Evolutionary conservation across 2,888 invertebrate genomes (phyloP).

Genomic region (Argyresthia albistria): DNA sequence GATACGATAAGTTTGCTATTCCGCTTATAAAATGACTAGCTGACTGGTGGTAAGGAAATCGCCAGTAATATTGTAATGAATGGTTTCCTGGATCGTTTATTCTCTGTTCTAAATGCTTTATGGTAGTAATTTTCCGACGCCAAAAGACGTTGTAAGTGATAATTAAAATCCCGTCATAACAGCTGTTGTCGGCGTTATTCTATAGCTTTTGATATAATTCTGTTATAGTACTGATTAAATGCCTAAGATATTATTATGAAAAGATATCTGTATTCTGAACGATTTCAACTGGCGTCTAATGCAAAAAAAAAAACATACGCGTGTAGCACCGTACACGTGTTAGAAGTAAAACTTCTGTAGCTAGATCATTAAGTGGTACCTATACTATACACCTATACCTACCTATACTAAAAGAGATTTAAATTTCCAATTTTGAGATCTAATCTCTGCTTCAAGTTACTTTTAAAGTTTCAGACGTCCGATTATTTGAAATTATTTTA

Average conservation of each 20-base stretch:
- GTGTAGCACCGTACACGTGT: too few species aligned
- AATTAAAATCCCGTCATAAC: constrained; percentile 63
- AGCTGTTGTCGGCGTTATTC: constrained; percentile 30
- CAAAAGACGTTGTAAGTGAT: constrained; percentile 62
- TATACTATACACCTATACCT: too few species aligned
- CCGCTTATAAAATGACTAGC: background rate
- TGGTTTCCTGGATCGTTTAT: constrained; percentile 45
- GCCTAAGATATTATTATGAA: background rate
- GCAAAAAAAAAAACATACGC: too few species aligned
- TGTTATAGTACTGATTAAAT: background rate
- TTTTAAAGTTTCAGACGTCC: too few species aligned
- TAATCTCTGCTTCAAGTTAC: too few species aligned
- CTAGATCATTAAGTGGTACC: too few species aligned
- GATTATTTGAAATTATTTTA: too few species aligned
- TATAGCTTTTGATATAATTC: background rate
- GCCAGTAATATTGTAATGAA: constrained; percentile 37
- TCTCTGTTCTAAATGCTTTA: constrained; percentile 54
- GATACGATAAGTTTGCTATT: background rate
- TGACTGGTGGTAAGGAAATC: constrained; percentile 17
- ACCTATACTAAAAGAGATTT: too few species aligned
- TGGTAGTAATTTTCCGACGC: constrained; percentile 54
- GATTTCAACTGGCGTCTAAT: too few species aligned
- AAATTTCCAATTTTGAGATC: too few species aligned
- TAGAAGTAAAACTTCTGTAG: too few species aligned
- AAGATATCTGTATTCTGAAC: background rate